phyloP scores from a whole-genome alignment of 2,113 vertebrate genomes.

The Indri indri region DNA sequence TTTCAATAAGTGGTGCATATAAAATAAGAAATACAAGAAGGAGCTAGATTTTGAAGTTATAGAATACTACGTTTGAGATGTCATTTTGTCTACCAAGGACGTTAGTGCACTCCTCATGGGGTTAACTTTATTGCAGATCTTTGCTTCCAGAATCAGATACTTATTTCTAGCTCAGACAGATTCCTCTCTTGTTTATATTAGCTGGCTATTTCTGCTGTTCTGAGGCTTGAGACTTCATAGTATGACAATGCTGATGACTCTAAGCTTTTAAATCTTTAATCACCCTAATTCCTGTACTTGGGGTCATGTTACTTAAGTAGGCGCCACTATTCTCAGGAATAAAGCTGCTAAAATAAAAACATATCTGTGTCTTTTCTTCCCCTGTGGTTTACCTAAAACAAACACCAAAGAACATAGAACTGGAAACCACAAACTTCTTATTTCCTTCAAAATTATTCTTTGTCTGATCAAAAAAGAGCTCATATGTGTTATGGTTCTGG shows the following conservation, averaged over 20 bases:
- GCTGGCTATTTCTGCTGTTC: conserved; percentile 17
- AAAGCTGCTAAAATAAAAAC: conserved; percentile 48
- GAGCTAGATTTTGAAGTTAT: background rate
- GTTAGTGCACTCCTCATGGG: background rate
- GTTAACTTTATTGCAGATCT: background rate
- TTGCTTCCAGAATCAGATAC: background rate
- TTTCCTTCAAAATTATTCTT: conserved; percentile 50
- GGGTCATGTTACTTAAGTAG: conserved; percentile 61
- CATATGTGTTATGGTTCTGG: background rate
- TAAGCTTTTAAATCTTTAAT: conserved; percentile 70
- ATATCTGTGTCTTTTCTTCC: conserved; percentile 48
- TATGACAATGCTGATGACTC: conserved; percentile 8
- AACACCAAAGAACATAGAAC: conserved; percentile 19
- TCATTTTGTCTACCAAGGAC: background rate
- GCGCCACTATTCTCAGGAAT: conserved; percentile 40
- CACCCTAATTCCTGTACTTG: conserved; percentile 44
- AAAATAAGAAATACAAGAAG: background rate
- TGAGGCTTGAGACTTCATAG: conserved; percentile 29
- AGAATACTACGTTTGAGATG: accelerated
- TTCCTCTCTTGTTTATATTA: background rate
- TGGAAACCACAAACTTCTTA: conserved; percentile 40
- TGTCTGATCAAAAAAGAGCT: background rate
- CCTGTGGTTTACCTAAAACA: conserved; percentile 42
- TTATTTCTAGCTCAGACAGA: background rate
- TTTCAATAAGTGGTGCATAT: background rate